Evolutionary conservation across 2,113 vertebrate species (phyloP).

Genomic region (Morone chrysops): DNA sequence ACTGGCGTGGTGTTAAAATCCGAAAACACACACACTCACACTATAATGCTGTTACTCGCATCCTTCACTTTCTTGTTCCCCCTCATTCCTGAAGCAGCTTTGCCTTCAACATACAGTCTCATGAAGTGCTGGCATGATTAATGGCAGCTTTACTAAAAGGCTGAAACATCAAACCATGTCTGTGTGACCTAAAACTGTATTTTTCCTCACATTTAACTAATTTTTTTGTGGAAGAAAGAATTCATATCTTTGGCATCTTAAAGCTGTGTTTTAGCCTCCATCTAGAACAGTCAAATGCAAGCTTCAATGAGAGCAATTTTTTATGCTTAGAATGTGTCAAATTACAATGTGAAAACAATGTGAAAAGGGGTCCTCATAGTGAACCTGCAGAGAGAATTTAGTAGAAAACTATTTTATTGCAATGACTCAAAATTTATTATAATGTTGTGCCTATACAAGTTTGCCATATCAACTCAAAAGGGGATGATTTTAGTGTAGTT

Average conservation of each 20-base stretch:
- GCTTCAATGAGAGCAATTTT: not conserved
- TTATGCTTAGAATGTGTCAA: not conserved
- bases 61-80: not conserved
- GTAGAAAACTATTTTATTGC: too few species aligned
- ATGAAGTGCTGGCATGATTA: not conserved
- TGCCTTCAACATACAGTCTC: not conserved
- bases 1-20: conserved; percentile 3
- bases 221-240: not conserved
- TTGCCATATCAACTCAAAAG: too few species aligned
- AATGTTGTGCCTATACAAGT: too few species aligned
- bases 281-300: not conserved
- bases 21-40: conserved; percentile 5
- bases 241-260: not conserved
- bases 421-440: too few species aligned
- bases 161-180: not conserved
- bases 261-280: not conserved
- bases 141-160: not conserved
- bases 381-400: not conserved
- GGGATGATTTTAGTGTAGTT: too few species aligned
- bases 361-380: not conserved
- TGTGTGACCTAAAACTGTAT: not conserved
- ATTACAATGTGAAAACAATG: not conserved
- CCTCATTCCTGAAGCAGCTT: not conserved
- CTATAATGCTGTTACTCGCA: conserved; percentile 4
- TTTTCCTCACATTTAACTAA: not conserved